Base-by-base conservation (phyloP, 2,797 vertebrate genomes). In the Aselliscus stoliczkanus region DNA sequence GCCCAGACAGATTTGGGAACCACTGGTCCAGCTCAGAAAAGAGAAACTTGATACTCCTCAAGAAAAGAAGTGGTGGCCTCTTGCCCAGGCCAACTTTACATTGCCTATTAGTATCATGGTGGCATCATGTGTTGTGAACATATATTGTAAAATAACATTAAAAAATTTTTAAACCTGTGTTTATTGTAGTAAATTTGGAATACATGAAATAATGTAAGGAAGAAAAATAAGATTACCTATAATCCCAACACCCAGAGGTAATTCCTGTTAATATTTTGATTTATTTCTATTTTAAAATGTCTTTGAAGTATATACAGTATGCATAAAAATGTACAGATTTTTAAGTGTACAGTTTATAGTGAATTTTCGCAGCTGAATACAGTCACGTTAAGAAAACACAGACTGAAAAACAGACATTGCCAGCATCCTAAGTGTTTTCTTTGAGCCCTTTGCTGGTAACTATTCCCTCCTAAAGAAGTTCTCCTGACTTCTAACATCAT, bases 271-370 rank as follows among this genome's bases (percentile, higher is more conserved):
- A 50, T 31, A 67, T 83, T 92, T 79, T 42, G 1, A 58, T 90
- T 88, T 47, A 79, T 65, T 94, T 94, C 72, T 65, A n/a, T 84
- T 76, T 94, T 94, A 29, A 64, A 92, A 54, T 2, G 56, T 37
- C 64, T 50, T 34, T 54, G 13, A 84, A 27, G 34, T 44, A 17
- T 39, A 56, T 62, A 39, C n/a, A 75, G 4, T 93, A 52, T 72
- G 47, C 47, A 39, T 76, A 56, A 94, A 27, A 79, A 73, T 70
- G 27, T 17, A 72, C 6, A 50, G 15, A 67, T 91, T 76, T 76
- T 39, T 62, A 86, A 52, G 47, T 60, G 44, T 12, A 29, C n/a
- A 77, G 8, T 17, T 50, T 62, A 14, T 62, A 58, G n/a, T 37
- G 67, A 50, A 67, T 85, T 79, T 93, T 60, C 47, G 23, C 54